Percentiles rank a stretch among this genome's conserved stretches.
Evolutionary conservation across 2,888 invertebrate species (phyloP).

Genomic region (Drosophila ezoana): DNA sequence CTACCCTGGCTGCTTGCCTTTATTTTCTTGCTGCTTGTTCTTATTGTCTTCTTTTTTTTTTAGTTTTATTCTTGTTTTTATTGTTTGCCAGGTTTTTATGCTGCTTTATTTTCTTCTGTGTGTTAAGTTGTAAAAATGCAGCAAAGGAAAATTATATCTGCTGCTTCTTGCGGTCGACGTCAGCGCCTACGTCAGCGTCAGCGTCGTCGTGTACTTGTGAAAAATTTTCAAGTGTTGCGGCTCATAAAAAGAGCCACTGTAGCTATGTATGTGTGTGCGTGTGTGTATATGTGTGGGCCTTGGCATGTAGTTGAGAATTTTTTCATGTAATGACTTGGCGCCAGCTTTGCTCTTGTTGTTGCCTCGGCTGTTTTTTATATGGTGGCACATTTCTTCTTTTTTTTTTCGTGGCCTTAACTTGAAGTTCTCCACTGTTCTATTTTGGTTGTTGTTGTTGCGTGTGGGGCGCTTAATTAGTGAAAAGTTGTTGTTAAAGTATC

Average conservation of each 20-base stretch:
- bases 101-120: conserved; percentile 27
- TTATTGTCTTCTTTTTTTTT: conserved; percentile 20
- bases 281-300: conserved; percentile 27
- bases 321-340: conserved; percentile 70
- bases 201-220: conserved; percentile 50
- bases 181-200: conserved; percentile 7
- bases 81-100: conserved; percentile 41
- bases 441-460: conserved; percentile 36
- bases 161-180: conserved; percentile 38
- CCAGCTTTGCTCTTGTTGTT: conserved; percentile 56
- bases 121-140: conserved; percentile 67
- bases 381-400: conserved; percentile 43
- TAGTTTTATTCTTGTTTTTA: conserved; percentile 49
- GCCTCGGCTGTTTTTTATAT: conserved; percentile 30
- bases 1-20: conserved; percentile 3
- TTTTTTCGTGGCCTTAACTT: conserved; percentile 42
- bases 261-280: conserved; percentile 24
- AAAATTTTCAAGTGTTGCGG: conserved; percentile 63
- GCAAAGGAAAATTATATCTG: conserved; percentile 54
- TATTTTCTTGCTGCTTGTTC: conserved; percentile 1
- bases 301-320: conserved; percentile 70
- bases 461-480: conserved; percentile 67
- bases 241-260: conserved; percentile 60
- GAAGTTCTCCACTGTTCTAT: conserved; percentile 47
- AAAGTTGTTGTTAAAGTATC: conserved; percentile 52